Conservation (phyloP, 2,797 vertebrate genomes). For the Hemibagrus guttatus region DNA sequence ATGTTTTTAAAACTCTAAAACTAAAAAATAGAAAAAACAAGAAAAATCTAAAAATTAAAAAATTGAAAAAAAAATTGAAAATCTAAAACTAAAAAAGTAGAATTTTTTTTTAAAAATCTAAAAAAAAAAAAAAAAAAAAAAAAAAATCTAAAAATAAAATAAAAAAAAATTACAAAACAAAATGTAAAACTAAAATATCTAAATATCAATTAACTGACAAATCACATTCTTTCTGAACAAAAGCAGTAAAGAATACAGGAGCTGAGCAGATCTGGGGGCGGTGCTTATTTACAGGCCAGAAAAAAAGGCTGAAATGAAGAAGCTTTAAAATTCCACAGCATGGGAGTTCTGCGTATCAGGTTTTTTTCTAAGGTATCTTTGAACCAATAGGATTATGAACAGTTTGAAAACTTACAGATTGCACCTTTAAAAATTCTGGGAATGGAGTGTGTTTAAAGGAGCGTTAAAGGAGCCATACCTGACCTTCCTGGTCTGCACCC, state of each 20-base stretch:
- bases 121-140: no score
- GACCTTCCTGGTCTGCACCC: constrained; percentile 95
- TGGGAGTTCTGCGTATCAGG: not conserved
- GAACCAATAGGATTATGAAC: not conserved
- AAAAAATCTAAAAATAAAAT: no score
- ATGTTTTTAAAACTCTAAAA: no score
- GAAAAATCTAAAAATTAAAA: no score
- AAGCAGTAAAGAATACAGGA: not conserved
- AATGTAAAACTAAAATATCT: no score
- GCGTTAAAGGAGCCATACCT: constrained; percentile 73
- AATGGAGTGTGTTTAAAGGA: not conserved
- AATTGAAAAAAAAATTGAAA: no score
- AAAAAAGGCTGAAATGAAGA: not conserved
- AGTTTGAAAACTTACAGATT: not conserved
- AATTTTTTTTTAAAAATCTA: no score
- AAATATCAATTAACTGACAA: not conserved
- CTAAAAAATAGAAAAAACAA: no score
- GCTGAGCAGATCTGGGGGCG: not conserved
- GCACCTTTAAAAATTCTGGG: not conserved
- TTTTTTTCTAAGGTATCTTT: not conserved
- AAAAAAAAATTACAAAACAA: no score
- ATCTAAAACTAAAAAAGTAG: no score
- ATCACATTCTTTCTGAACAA: not conserved
- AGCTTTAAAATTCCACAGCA: not conserved
- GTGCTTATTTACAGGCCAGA: not conserved